Evolutionary conservation across 1,140 invertebrate genomes (phyloP).

Genomic region (Oryctes rhinoceros): DNA sequence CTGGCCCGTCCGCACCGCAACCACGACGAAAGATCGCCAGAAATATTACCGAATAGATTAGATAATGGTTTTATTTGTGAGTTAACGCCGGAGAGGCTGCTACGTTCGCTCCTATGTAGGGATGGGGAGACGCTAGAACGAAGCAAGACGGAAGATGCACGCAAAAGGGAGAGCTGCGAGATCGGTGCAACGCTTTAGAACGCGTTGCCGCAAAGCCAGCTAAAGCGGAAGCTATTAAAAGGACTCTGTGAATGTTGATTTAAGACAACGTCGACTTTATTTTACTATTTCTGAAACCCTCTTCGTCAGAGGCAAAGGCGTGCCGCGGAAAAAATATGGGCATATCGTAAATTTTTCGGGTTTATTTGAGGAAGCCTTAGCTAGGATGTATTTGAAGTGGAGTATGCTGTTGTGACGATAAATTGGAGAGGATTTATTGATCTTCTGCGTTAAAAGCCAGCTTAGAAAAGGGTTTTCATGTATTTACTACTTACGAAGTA

Average conservation of each 20-base stretch:
- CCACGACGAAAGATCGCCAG: background rate
- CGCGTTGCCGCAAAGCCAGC: background rate
- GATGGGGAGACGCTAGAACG: background rate
- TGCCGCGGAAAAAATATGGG: background rate
- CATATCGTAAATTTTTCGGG: slow-evolving; percentile 3
- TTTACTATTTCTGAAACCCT: background rate
- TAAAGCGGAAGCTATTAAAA: slow-evolving; percentile 14
- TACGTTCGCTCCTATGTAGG: background rate
- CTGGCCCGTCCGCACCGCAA: background rate
- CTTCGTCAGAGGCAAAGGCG: background rate
- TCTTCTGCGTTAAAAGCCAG: too few relatives aligned
- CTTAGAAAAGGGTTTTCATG: too few relatives aligned
- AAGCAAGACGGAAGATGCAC: background rate
- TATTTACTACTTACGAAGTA: too few relatives aligned
- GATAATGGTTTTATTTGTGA: slow-evolving; percentile 15
- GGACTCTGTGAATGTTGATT: background rate
- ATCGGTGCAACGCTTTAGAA: background rate
- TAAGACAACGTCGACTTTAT: background rate
- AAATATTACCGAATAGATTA: slow-evolving; percentile 8
- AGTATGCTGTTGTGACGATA: too few relatives aligned
- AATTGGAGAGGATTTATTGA: too few relatives aligned
- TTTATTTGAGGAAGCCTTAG: background rate
- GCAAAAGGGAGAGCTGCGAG: too few relatives aligned
- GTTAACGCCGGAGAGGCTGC: background rate
- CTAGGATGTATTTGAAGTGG: too few relatives aligned